Base-by-base conservation (phyloP, 2,888 invertebrate genomes). In the Netelia fuscicornis region DNA sequence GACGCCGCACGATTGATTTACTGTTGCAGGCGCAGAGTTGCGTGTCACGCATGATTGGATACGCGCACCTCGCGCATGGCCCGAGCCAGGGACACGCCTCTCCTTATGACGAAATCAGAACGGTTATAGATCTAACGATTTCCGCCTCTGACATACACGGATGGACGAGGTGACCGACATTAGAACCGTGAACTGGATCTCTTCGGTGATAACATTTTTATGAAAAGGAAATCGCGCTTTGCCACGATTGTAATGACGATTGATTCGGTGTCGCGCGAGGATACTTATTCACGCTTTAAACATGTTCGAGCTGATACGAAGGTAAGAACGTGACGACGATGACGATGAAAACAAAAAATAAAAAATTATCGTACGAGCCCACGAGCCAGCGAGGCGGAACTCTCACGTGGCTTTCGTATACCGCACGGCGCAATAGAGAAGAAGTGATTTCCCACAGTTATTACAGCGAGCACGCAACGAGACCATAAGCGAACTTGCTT, bases 401-500 rank as follows among this genome's bases (percentile, higher is more conserved):
- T 80, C 85, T 82, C 71, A 70, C 75, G 82, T 30, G 62, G 65
- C 75, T 79, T 74, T 64, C 20, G 68, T 68, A 56, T 42, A 54
- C 54, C 44, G n/a, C 54, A 52, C 25, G 74, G 48, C 56, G 67
- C 52, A 80, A 62, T 56, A 65, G 30, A 68, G 70, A 80, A 86
- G 74, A 87, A 87, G 87, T 87, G 84, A 86, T 89, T 89, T 89
- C 87, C 87, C 86, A 87, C 87, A 84, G 87, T 86, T 88, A 87
- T 87, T 89, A 86, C 80, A 52, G 56, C 74, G 65, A 89, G 85
- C 91, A 91, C 90, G 91, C 91, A 88, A 91, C 88, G 83, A 77
- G 82, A 85, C 89, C 88, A 88, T 91, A 90, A 90, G 87, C 86
- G 86, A 79, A 72, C 42, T 76, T 82, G 87, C 87, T 90, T 90